phyloP scores from a whole-genome alignment of 1,140 invertebrate species.

The Trichonephila inaurata region DNA sequence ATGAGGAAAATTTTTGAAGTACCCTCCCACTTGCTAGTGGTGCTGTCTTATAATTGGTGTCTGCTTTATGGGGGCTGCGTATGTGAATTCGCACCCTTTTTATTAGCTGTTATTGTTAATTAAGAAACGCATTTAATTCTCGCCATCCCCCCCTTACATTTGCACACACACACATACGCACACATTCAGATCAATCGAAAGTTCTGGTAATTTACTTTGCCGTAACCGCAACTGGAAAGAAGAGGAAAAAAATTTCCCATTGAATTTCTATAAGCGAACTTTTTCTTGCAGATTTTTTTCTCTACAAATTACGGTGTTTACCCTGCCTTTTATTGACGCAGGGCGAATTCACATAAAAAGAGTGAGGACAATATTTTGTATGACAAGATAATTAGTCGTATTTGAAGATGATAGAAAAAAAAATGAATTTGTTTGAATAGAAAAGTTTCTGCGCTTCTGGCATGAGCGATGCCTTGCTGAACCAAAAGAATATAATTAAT shows the following conservation, averaged over 20 bases:
- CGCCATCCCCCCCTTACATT: slow-evolving; percentile 20
- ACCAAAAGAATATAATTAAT: slow-evolving; percentile 76
- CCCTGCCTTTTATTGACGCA: slow-evolving; percentile 75
- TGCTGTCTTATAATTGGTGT: slow-evolving; percentile 58
- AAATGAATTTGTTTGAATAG: slow-evolving; percentile 76
- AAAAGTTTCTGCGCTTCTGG: slow-evolving; percentile 68
- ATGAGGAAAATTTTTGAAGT: slow-evolving; percentile 18
- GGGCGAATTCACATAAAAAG: slow-evolving; percentile 75
- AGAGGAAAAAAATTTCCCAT: slow-evolving; percentile 62
- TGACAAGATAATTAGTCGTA: slow-evolving; percentile 76
- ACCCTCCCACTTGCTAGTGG: background rate
- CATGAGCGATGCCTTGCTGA: slow-evolving; percentile 59
- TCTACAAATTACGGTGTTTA: slow-evolving; percentile 76
- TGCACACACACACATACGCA: slow-evolving; percentile 51
- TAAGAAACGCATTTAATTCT: slow-evolving; percentile 76
- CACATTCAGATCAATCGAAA: slow-evolving; percentile 75
- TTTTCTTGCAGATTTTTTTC: slow-evolving; percentile 64
- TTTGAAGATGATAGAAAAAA: slow-evolving; percentile 76
- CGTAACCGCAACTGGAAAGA: slow-evolving; percentile 40
- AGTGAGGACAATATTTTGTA: slow-evolving; percentile 76
- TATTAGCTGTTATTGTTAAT: slow-evolving; percentile 77
- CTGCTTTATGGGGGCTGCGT: slow-evolving; percentile 31
- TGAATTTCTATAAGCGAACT: slow-evolving; percentile 76
- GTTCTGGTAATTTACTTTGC: slow-evolving; percentile 76
- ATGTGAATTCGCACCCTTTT: slow-evolving; percentile 64